These are phyloP conservation scores for Strix aluco DNA, from an alignment of 2,113 vertebrate species.

Conservation along the genomic window DNA sequence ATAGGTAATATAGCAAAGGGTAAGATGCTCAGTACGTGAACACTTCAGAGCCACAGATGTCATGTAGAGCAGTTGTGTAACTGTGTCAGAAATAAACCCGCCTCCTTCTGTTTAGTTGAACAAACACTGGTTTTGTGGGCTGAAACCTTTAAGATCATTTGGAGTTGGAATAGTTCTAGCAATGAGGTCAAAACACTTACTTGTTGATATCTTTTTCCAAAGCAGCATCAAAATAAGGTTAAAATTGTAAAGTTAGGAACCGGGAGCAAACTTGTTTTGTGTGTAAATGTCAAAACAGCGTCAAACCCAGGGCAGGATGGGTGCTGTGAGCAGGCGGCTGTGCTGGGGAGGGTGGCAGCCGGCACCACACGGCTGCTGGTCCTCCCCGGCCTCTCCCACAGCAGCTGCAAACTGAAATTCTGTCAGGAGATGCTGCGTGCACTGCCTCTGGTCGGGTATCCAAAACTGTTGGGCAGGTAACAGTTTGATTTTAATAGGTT, in stretches of 20 bases:
- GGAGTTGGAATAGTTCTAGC: not conserved
- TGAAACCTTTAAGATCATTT: not conserved
- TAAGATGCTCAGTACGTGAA: too few species aligned
- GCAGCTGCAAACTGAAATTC: not conserved
- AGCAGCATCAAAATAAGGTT: not conserved
- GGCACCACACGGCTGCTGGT: accelerated
- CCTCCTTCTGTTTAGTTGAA: not conserved
- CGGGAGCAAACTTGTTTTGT: not conserved
- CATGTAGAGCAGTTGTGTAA: not conserved
- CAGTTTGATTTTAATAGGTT: not conserved
- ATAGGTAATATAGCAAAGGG: not conserved
- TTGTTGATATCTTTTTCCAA: not conserved
- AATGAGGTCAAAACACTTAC: accelerated
- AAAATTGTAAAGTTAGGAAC: not conserved
- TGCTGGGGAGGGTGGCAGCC: not conserved
- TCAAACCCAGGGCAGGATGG: accelerated
- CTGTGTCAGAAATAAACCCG: accelerated
- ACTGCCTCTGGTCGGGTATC: not conserved
- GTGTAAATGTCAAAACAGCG: not conserved
- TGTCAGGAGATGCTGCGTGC: not conserved
- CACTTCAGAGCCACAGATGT: not conserved
- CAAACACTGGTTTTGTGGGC: not conserved
- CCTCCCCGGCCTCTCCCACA: not conserved
- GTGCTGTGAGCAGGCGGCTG: too few species aligned
- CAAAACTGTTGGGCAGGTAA: not conserved